phyloP scores from a whole-genome alignment of 2,797 vertebrate species.

The Emydoidea blandingii region DNA sequence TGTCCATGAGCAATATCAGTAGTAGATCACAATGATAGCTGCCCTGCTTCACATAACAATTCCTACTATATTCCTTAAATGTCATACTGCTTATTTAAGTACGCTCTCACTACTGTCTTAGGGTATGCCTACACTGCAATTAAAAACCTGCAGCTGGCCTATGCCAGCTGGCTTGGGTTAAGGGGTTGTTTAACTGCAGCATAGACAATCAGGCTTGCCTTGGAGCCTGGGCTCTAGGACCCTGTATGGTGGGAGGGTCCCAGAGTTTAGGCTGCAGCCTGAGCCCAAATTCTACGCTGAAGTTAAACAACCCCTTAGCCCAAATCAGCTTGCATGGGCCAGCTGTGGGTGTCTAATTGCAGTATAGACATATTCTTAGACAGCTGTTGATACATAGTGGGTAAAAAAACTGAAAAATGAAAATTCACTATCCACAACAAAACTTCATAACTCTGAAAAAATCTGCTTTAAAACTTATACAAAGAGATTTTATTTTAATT shows the following conservation, averaged over 20 bases:
- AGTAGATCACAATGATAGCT: background rate
- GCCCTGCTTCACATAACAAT: background rate
- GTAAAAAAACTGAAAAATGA: background rate
- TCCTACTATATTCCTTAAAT: background rate
- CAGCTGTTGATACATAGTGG: background rate
- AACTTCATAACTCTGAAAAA: background rate
- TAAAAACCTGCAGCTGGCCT: no score
- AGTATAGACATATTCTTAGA: background rate
- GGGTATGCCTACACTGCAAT: no score
- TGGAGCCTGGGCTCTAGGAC: no score
- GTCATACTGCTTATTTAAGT: no score
- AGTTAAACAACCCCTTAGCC: background rate
- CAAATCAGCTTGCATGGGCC: background rate
- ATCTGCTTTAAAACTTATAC: background rate
- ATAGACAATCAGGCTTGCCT: no score
- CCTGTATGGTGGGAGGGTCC: no score
- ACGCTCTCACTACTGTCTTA: no score
- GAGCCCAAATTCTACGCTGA: background rate
- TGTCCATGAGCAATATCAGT: background rate
- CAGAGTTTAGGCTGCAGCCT: no score
- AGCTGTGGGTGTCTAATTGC: background rate
- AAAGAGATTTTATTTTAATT: background rate
- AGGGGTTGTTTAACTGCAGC: no score
- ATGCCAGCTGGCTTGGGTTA: no score
- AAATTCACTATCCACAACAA: background rate